phyloP scores from a whole-genome alignment of 1,140 invertebrate species.

The Pseudomyrmex flavicornis region DNA sequence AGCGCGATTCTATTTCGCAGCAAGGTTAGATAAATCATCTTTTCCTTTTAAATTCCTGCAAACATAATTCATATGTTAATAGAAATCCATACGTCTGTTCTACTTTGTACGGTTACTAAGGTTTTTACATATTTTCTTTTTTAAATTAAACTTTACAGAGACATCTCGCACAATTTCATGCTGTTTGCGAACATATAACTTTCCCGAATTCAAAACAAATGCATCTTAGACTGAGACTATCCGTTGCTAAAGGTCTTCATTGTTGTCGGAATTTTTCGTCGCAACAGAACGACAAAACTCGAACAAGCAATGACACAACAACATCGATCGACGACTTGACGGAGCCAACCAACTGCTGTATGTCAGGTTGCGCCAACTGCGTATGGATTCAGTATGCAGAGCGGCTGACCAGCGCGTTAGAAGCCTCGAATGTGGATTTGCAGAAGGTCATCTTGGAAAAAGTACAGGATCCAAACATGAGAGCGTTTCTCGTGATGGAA shows the following conservation, averaged over 20 bases:
- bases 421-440: conserved; percentile 88
- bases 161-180: not conserved
- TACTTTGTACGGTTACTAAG: no score
- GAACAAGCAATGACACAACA: not conserved
- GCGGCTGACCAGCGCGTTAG: conserved; percentile 89
- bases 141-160: not conserved
- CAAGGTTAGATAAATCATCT: conserved; percentile 25
- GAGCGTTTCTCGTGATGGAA: conserved; percentile 92
- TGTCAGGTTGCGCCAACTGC: conserved; percentile 97
- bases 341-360: conserved; percentile 94
- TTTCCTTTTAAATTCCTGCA: not conserved
- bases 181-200: not conserved
- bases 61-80: not conserved
- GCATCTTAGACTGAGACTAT: conserved; percentile 11
- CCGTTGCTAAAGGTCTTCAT: not conserved
- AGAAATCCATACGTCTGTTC: not conserved
- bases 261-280: conserved; percentile 16
- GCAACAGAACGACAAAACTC: conserved; percentile 15
- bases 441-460: conserved; percentile 91
- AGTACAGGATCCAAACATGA: conserved; percentile 93
- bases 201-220: conserved; percentile 10
- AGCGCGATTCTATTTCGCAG: not conserved
- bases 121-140: not conserved
- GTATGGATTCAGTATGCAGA: conserved; percentile 97
- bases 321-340: conserved; percentile 77